These are phyloP conservation scores for Chrysomela aeneicollis DNA, from an alignment of 2,888 invertebrate genomes.

Conservation along the genomic window DNA sequence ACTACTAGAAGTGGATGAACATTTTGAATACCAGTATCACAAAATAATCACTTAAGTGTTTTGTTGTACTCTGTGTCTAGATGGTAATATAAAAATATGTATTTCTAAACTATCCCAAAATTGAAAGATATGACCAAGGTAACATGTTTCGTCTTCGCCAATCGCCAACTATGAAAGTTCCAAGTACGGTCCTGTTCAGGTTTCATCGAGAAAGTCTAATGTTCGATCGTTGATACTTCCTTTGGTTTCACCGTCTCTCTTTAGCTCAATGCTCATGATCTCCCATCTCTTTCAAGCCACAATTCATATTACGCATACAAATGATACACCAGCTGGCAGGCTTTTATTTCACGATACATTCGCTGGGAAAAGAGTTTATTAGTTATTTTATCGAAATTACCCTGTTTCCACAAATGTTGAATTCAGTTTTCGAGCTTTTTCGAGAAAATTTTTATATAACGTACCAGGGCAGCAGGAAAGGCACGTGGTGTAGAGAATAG, in stretches of 20 bases:
- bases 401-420: conserved; percentile 62
- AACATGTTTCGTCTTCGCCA: too few relatives aligned
- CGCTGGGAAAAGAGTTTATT: conserved; percentile 50
- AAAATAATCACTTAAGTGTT: too few relatives aligned
- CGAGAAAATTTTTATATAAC: conserved; percentile 68
- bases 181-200: not conserved
- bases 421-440: conserved; percentile 66
- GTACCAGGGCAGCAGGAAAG: conserved; percentile 63
- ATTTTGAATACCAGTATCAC: too few relatives aligned
- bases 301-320: conserved; percentile 16
- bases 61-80: too few relatives aligned
- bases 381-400: conserved; percentile 61
- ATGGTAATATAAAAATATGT: too few relatives aligned
- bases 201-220: not conserved
- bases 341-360: conserved; percentile 15
- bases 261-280: not conserved
- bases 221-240: not conserved
- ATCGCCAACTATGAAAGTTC: not conserved
- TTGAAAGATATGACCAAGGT: too few relatives aligned
- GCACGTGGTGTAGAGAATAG: conserved; percentile 42
- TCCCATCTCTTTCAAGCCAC: not conserved
- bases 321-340: conserved; percentile 13
- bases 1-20: too few relatives aligned
- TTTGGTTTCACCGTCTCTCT: not conserved
- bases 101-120: too few relatives aligned